Base-by-base conservation (phyloP, 2,888 invertebrate species). In the Hemaris fuciformis region DNA sequence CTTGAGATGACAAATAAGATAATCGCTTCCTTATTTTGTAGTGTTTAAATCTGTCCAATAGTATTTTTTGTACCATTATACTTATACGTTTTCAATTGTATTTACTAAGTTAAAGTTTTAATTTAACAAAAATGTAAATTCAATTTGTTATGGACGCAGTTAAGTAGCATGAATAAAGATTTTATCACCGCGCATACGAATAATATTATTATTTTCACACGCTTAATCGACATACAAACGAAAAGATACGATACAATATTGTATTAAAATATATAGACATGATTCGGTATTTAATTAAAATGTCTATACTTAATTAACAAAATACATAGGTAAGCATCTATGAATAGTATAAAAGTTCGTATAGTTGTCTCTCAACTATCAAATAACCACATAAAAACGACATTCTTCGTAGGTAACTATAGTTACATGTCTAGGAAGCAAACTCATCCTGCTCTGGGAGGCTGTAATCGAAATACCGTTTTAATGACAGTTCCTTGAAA, bases 401-500 rank as follows among this genome's bases (percentile, higher is more conserved):
- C 48, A 15, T 27, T 7, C 46, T 23, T 25, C 13, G n/a, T 25
- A 25, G 13, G 23, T 46, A 31, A 48, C 27, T 31, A 10, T 31
- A 53, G 31, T 27, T 18, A 53, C 31, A 31, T 53, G 69, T 65
- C 64, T 70, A 77, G 76, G 76, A 81, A 81, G 76, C 69, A 74
- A 71, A 69, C 62, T 73, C 71, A 73, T 80, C 83, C 83, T 83
- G 79, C 68, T 74, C 72, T 66, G 73, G 72, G 76, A 79, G 76
- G 67, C 83, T 71, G 83, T 82, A 84, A 87, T 87, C 77, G 73
- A 85, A 79, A 81, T 77, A 84, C 89, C 90, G 91, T 90, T 89
- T 85, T 91, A 89, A 90, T 89, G 85, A 83, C 79, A 79, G 84
- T 85, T 85, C 85, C 85, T 87, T 80, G 77, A 74, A 80, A 77